Conservation (phyloP, 2,113 vertebrate genomes). For the Stegastes partitus region DNA sequence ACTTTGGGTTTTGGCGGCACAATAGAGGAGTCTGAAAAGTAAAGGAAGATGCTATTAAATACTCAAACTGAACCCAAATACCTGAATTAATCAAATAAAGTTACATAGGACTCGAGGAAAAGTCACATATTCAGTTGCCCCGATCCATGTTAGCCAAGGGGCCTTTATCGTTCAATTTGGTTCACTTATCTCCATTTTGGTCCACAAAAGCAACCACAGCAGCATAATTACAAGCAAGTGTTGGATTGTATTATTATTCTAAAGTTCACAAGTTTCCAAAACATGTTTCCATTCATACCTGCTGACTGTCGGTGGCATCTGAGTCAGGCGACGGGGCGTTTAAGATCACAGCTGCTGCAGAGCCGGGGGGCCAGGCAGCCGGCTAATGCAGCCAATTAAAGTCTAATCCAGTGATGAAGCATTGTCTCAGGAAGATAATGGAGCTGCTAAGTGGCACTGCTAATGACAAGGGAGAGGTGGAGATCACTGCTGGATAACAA, state of each 20-base stretch:
- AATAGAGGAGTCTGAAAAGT: neutral
- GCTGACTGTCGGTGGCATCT: neutral
- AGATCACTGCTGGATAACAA: constrained; percentile 36
- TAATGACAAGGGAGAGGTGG: constrained; percentile 83
- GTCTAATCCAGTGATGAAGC: constrained; percentile 90
- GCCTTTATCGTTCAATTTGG: neutral
- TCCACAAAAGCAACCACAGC: neutral
- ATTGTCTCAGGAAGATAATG: constrained; percentile 88
- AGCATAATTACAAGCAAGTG: constrained; percentile 5
- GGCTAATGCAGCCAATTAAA: constrained; percentile 87
- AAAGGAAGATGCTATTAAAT: neutral
- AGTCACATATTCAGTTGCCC: neutral
- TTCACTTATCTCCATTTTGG: neutral
- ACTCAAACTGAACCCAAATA: neutral
- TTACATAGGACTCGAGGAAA: neutral
- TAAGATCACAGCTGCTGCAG: constrained; percentile 88
- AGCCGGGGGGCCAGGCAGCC: constrained; percentile 78
- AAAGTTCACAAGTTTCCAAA: constrained; percentile 35
- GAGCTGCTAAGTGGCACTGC: constrained; percentile 78
- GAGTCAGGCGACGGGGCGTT: constrained; percentile 15
- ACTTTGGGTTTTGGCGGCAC: neutral
- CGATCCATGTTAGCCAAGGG: neutral
- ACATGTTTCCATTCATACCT: constrained; percentile 31
- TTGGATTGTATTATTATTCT: neutral
- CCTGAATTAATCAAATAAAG: neutral